Conservation (phyloP, 2,797 vertebrate genomes). For the Steatocranus sp. region DNA sequence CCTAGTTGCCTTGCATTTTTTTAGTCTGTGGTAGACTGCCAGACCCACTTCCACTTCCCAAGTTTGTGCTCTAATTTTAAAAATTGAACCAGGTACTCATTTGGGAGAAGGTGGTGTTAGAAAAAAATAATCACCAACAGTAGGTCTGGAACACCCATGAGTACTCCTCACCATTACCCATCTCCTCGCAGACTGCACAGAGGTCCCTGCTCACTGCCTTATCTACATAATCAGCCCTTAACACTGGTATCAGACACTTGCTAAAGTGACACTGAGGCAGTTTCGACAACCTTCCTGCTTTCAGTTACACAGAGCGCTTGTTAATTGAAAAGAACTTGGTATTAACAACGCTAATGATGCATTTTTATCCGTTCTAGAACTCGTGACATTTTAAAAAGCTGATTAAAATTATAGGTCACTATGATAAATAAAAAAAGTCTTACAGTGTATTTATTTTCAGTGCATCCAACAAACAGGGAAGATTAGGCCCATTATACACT, state of each 20-base stretch:
- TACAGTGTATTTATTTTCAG: not conserved
- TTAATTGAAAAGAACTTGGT: not conserved
- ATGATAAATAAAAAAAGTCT: not conserved
- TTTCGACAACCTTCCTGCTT: not conserved
- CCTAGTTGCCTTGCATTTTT: not conserved
- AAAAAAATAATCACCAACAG: not conserved
- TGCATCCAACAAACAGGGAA: not conserved
- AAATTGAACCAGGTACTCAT: not conserved
- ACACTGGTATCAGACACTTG: constrained; percentile 11
- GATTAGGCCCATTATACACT: not conserved
- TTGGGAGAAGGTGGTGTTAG: not conserved
- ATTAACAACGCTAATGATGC: not conserved
- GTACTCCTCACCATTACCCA: not conserved
- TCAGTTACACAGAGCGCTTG: not conserved
- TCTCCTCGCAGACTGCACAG: not conserved
- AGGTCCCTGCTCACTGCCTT: constrained; percentile 10
- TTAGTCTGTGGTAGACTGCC: not conserved
- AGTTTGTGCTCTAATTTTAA: not conserved
- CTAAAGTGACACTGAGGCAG: not conserved
- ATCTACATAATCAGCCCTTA: constrained; percentile 23
- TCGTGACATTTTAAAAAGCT: not conserved
- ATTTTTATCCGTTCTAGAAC: not conserved
- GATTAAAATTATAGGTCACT: not conserved
- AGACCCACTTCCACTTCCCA: not conserved
- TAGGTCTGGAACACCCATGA: not conserved